phyloP scores from a whole-genome alignment of 1,140 invertebrate genomes.

The Dermatophagoides farinae region DNA sequence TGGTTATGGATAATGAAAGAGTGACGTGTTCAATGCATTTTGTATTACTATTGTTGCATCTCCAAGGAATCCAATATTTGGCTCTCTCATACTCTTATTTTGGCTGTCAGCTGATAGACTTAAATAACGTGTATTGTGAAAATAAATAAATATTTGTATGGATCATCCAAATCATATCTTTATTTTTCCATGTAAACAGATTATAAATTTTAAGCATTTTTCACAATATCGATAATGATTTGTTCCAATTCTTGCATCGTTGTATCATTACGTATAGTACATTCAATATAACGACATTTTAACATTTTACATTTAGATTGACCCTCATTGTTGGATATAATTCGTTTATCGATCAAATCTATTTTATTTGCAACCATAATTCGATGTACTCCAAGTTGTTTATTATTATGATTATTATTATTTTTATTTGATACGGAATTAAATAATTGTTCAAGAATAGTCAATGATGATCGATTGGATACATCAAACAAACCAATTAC shows the following conservation, averaged over 20 bases:
- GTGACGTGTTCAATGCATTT: too few relatives aligned
- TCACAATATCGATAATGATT: not conserved
- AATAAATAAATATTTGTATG: too few relatives aligned
- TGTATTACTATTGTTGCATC: too few relatives aligned
- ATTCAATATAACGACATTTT: slow-evolving; percentile 14
- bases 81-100: too few relatives aligned
- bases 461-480: slow-evolving; percentile 5
- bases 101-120: too few relatives aligned
- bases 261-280: not conserved
- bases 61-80: too few relatives aligned
- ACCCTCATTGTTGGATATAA: not conserved
- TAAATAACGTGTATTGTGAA: too few relatives aligned
- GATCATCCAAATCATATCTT: too few relatives aligned
- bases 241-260: slow-evolving; percentile 10
- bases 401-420: not conserved
- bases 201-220: not conserved
- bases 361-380: slow-evolving; percentile 14
- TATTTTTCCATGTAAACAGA: too few relatives aligned
- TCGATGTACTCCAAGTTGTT: not conserved
- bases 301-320: slow-evolving; percentile 7
- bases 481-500: slow-evolving; percentile 14
- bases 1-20: too few relatives aligned
- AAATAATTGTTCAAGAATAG: not conserved
- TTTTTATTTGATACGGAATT: not conserved
- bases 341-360: slow-evolving; percentile 7